Evolutionary conservation across 1,140 invertebrate genomes (phyloP), one percentile per base, ranked within the genome.

Genomic region (Conus betulinus): DNA sequence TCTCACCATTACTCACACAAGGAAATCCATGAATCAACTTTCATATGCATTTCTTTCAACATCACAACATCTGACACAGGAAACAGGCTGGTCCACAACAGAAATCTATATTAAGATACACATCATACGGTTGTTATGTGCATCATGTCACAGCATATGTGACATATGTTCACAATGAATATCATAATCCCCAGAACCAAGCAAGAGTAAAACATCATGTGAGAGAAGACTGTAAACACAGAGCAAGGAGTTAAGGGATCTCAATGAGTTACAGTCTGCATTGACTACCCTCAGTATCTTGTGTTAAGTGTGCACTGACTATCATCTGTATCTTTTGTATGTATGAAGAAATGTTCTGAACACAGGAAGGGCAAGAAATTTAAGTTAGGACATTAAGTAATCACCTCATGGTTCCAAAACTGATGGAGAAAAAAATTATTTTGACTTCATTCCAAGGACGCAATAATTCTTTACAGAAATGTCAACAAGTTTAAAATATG

Each of bases 31-130:
- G 71, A 8, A 7, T 17, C 23, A 8, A n/a, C 71, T 74, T 20
- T 7, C n/a, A 74, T 74, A 8, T 74, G 17, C n/a, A 8, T n/a
- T 74, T 74, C n/a, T 74, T 20, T 74, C 13, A n/a, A 25, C 71
- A n/a, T 23, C n/a, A 74, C 71, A 74, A 74, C 71, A 74, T 20
- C n/a, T 74, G 71, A 74, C 71, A 74, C 71, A 74, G 71, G 71
- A n/a, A n/a, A n/a, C 8, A 25, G n/a, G 23, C n/a, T 74, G 71
- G 71, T 74, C 71, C 71, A 74, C 71, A 74, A 74, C n/a, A 74
- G n/a, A 74, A 20, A 74, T n/a, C 71, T n/a, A 74, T 23, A 74
- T 74, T 63, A 63, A 63, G 17, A 63, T 63, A 4, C 60, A n/a
- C 8, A 17, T n/a, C 20, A n/a, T 74, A 74, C 13, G 23, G n/a